These are phyloP conservation scores for Loris lydekkerianus DNA, from an alignment of 2,797 vertebrate species.

Conservation along the genomic window DNA sequence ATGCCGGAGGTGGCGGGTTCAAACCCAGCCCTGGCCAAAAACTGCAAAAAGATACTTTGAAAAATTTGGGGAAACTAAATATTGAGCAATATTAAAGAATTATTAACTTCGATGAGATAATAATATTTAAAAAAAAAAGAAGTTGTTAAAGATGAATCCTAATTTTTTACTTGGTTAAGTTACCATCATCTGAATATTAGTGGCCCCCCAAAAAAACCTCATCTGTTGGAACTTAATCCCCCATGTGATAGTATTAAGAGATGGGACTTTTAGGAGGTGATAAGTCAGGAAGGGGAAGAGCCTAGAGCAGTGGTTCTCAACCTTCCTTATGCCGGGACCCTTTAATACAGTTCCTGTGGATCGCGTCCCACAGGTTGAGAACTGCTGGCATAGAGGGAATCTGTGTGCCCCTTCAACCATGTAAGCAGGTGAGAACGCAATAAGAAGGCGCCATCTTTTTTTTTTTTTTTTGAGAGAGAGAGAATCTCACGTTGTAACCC, in stretches of 20 bases:
- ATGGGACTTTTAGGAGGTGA: neutral
- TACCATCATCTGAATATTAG: neutral
- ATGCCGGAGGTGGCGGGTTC: too few species aligned
- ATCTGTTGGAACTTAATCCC: neutral
- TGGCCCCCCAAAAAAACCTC: neutral
- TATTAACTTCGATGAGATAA: too few species aligned
- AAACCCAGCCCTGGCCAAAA: too few species aligned
- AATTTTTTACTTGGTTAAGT: neutral
- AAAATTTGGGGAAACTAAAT: neutral
- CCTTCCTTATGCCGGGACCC: too few species aligned
- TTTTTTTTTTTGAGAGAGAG: too few species aligned
- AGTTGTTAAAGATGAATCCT: neutral
- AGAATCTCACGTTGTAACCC: too few species aligned
- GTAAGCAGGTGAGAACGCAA: neutral
- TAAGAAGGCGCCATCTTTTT: neutral
- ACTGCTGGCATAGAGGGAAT: neutral
- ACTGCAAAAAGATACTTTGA: too few species aligned
- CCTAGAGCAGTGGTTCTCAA: too few species aligned
- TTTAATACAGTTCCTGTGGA: too few species aligned
- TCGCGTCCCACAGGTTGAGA: too few species aligned
- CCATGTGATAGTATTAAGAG: neutral
- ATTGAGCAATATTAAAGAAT: neutral
- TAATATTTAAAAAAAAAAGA: too few species aligned
- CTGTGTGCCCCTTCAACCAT: neutral
- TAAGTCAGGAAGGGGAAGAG: neutral